phyloP scores from a whole-genome alignment of 2,113 vertebrate species.

The Burhinus oedicnemus region DNA sequence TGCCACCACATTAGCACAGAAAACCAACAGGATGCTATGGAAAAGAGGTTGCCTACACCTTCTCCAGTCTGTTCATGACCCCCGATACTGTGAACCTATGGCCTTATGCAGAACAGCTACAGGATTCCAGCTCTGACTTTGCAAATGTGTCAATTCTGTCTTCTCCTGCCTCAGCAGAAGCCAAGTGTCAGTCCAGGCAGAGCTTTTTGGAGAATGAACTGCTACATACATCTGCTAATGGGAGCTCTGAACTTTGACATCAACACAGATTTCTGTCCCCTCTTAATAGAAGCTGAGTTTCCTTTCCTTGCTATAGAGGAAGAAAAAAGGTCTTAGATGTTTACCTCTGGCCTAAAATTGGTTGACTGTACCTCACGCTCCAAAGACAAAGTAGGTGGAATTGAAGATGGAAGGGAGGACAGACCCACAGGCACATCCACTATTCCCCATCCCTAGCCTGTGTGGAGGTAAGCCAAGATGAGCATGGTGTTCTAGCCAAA shows the following conservation, averaged over 20 bases:
- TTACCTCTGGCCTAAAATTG: neutral
- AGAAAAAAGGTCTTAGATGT: neutral
- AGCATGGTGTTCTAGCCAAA: neutral
- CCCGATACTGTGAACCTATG: accelerated
- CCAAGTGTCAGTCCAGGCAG: neutral
- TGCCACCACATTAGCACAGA: neutral
- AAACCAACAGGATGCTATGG: neutral
- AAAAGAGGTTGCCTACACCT: neutral
- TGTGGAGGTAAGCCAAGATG: neutral
- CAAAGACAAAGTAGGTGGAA: neutral
- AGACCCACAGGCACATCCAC: neutral
- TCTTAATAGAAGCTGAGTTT: neutral
- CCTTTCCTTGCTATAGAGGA: neutral
- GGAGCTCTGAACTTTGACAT: neutral
- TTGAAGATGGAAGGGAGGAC: neutral
- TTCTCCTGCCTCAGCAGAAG: neutral
- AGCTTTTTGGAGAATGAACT: neutral
- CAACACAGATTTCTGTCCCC: neutral
- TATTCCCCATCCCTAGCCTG: neutral
- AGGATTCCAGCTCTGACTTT: neutral
- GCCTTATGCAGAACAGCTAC: neutral
- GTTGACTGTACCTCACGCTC: neutral
- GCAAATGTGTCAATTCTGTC: neutral
- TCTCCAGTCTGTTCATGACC: neutral
- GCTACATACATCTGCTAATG: neutral